A percentile compares a stretch with the other conserved stretches of the same genome.
Evolutionary conservation across 2,113 vertebrate genomes (phyloP).

Genomic region (Gallinago paraguaiae): DNA sequence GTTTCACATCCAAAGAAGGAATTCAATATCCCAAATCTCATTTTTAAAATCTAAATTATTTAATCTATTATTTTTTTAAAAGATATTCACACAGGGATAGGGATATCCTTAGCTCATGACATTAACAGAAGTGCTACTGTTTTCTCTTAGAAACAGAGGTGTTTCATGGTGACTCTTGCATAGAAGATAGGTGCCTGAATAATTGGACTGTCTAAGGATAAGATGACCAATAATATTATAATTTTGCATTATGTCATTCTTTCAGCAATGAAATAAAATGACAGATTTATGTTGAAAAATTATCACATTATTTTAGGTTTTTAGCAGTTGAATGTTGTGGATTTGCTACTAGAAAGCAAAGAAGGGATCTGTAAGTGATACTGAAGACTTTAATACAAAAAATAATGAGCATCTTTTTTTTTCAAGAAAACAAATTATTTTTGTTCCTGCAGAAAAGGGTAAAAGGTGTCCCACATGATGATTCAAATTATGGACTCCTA

Average conservation of each 20-base stretch:
- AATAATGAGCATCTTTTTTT: not conserved
- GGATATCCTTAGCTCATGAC: not conserved
- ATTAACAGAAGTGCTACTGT: not conserved
- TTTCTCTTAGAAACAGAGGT: not conserved
- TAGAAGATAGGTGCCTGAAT: not conserved
- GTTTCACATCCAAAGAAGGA: not conserved
- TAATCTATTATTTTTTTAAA: not conserved
- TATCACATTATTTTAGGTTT: not conserved
- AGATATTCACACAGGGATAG: not conserved
- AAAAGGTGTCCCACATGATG: not conserved
- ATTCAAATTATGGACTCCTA: not conserved
- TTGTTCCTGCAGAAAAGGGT: not conserved
- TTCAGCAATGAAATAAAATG: not conserved
- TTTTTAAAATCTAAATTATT: not conserved
- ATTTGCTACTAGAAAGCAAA: constrained; percentile 3
- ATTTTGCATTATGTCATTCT: not conserved
- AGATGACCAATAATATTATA: not conserved
- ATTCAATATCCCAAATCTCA: not conserved
- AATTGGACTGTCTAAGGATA: not conserved
- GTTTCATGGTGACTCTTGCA: not conserved
- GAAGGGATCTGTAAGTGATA: not conserved
- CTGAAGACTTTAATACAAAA: not conserved
- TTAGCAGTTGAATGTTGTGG: not conserved
- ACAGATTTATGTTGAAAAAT: constrained; percentile 1
- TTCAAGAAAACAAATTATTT: not conserved